Evolutionary conservation across 2,888 invertebrate genomes (phyloP), one percentile per base, ranked within the genome.

Genomic region (Drosophila hamatofila): DNA sequence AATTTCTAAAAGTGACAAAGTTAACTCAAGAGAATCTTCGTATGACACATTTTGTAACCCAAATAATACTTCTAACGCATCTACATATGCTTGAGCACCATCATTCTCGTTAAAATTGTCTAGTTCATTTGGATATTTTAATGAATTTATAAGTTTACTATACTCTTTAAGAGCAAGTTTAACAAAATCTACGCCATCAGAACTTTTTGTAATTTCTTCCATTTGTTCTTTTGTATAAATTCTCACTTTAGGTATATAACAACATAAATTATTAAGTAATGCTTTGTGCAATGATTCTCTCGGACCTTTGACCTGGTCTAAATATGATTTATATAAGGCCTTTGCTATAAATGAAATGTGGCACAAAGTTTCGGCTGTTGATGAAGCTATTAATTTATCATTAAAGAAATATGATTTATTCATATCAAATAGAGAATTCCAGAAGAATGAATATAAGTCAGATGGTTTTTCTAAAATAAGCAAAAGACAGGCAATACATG

Each of bases 351-450:
- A 93, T 93, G 96, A 95, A 78, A 97, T 94, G 92, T 96, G 95
- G 72, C 94, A 94, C 30, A 96, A 92, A 33, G 94, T 97, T 81
- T 97, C 97, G 78, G 96, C 95, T 16, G 95, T 93, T 46, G 96
- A 96, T 12, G 95, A 94, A 16, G 95, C 91, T 44, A 98, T 93
- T 91, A 96, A 96, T 87, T 97, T 96, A 79, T 98, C 98, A 58
- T 96, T 96, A 51, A 97, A 94, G 91, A 98, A 96, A 65, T 96
- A 93, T 89, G 96, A 96, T 88, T 96, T 96, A 64, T 96, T 96
- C 86, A 95, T 94, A 92, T 97, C 96, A 44, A 95, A 90, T n/a
- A 97, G 93, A 52, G 95, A 94, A 42, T 94, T 94, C 96, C 97
- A 97, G 80, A 96, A 93, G 46, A 93, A 93, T 46, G 92, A 91